Conservation (phyloP, 2,888 invertebrate genomes). For the Hydropsyche betteni region DNA sequence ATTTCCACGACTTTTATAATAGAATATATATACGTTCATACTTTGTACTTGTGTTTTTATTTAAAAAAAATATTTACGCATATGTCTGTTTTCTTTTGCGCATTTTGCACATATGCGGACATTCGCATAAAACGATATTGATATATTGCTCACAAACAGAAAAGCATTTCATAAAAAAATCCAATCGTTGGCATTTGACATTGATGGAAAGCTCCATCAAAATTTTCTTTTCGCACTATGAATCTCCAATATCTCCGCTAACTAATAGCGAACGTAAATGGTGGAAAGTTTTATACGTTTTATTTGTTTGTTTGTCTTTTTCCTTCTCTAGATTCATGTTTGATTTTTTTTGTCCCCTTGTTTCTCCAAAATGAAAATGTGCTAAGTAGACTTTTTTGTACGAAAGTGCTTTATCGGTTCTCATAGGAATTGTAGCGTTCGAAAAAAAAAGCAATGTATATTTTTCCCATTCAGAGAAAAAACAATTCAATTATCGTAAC, state of each 20-base stretch:
- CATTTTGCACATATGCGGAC: not conserved
- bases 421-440: slow-evolving; percentile 24
- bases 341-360: too few relatives aligned
- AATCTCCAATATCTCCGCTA: slow-evolving; percentile 10
- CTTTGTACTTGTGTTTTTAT: too few relatives aligned
- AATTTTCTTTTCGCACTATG: slow-evolving; percentile 39
- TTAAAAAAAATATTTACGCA: too few relatives aligned
- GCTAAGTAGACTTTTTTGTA: slow-evolving; percentile 5
- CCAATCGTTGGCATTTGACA: slow-evolving; percentile 45
- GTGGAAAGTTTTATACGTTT: not conserved
- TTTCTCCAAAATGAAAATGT: slow-evolving; percentile 8
- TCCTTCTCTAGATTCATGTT: not conserved
- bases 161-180: slow-evolving; percentile 43
- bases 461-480: not conserved
- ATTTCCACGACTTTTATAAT: slow-evolving; percentile 6
- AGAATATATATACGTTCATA: not conserved
- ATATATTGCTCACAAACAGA: slow-evolving; percentile 44
- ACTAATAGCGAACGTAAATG: not conserved
- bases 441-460: not conserved
- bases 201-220: slow-evolving; percentile 46
- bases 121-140: slow-evolving; percentile 43
- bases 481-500: slow-evolving; percentile 20
- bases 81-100: too few relatives aligned
- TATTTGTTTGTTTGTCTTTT: not conserved
- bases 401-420: not conserved